These are phyloP conservation scores for Pogona vitticeps DNA, from an alignment of 2,113 vertebrate genomes.

Conservation along the genomic window DNA sequence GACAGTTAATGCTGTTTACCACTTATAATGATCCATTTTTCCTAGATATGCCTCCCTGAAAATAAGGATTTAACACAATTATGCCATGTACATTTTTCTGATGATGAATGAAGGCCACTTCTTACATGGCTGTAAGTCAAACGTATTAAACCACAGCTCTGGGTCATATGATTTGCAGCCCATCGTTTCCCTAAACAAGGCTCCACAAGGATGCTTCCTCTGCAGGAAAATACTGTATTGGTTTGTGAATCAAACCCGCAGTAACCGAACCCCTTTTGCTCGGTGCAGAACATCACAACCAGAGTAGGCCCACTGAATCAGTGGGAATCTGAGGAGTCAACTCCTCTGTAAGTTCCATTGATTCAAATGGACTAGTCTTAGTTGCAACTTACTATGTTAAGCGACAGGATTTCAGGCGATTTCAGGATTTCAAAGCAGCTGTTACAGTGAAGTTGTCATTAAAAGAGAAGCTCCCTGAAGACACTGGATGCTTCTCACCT, in stretches of 20 bases:
- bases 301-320: no score
- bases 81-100: background rate
- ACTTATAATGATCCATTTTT: background rate
- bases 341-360: no score
- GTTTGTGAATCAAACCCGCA: background rate
- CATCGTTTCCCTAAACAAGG: background rate
- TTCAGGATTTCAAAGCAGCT: no score
- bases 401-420: no score
- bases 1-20: background rate
- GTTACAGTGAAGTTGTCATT: no score
- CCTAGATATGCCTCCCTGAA: background rate
- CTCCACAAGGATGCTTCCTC: background rate
- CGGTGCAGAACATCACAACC: no score
- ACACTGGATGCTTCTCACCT: no score
- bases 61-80: constrained; percentile 13
- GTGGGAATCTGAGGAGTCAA: no score
- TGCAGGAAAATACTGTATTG: background rate
- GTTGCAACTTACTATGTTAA: no score
- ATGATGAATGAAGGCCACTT: background rate
- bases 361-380: no score
- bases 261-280: no score
- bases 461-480: no score
- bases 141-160: background rate
- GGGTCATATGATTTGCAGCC: background rate
- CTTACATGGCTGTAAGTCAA: background rate